Base-by-base conservation (phyloP, 2,113 vertebrate species). In the Trematocara marginatum region DNA sequence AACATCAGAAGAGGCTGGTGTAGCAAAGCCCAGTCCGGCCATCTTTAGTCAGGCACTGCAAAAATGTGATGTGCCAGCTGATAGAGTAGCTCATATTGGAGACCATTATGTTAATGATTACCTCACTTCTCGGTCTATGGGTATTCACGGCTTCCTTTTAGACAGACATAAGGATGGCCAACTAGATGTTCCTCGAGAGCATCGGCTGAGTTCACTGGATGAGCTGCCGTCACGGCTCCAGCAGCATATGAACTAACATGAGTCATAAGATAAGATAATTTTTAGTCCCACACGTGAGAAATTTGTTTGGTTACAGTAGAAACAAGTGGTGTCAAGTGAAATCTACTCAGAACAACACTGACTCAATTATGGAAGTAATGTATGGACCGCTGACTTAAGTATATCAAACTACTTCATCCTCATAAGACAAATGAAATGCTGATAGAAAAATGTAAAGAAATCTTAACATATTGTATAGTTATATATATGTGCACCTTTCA, bases 21-120 rank as follows among this genome's bases (percentile, higher is more conserved):
- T 96, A 1, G 95, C 97, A 51, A 99, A 99, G 86, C 98, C 98
- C 0, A 95, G 97, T 80, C 47, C 92, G 6, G 90, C 78, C 7
- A 98, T 99, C 90, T 99, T 99, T 76, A 56, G 81, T 7, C 85
- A 96, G 79, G 97, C 97, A 0, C 90, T 99, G 79, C 69, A 61
- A 42, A 96, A 95, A 7, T 93, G 96, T 10, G 89, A 91, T 0
- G 90, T 94, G 4, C 83, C 92, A 0, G 91, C 95, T 51, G 95
- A 96, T 0, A 87, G 88, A 2, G 96, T 97, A 0, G 98, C 96
- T 6, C 98, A 99, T 1, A 6, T 98, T 0, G 98, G 98, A 7
- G 98, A 99, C 13, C 95, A 96, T 79, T 97, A 97, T 66, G n/a
- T 66, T 78, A 96, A 96, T 0, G 98, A 99, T 83, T 99, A 99